These are phyloP conservation scores for Rhamphomyia laevipes DNA, from an alignment of 2,888 invertebrate species.

Conservation along the genomic window DNA sequence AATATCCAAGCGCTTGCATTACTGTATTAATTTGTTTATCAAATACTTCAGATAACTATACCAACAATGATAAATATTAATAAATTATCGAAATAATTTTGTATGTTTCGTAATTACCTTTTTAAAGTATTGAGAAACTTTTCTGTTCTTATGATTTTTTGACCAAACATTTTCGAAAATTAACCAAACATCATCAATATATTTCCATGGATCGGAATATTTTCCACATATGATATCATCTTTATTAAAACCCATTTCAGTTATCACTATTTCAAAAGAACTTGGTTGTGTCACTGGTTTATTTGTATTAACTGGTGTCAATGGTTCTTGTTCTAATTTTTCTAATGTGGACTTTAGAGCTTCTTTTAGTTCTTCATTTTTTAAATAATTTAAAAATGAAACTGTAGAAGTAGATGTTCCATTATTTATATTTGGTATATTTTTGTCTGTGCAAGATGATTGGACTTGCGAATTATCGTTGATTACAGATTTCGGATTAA, in stretches of 20 bases:
- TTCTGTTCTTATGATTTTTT: conserved; percentile 95
- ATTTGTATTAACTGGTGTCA: conserved; percentile 96
- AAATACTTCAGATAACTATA: conserved; percentile 94
- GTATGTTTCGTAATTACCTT: conserved; percentile 55
- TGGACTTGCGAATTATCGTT: no score
- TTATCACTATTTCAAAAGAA: conserved; percentile 92
- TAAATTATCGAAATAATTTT: neutral
- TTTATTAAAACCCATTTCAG: conserved; percentile 89
- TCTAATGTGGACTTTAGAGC: conserved; percentile 91
- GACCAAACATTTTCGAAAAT: conserved; percentile 99
- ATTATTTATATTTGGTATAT: no score
- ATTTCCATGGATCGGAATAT: conserved; percentile 97
- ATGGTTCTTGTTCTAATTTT: conserved; percentile 87
- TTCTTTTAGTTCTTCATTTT: conserved; percentile 81
- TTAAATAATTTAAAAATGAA: no score
- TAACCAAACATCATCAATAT: conserved; percentile 98
- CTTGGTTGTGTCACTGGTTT: conserved; percentile 85
- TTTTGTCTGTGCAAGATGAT: no score
- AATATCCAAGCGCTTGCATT: conserved; percentile 96
- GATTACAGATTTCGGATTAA: no score
- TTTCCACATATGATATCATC: conserved; percentile 85
- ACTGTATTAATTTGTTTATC: conserved; percentile 96
- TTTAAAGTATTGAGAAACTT: conserved; percentile 95
- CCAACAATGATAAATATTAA: conserved; percentile 6
- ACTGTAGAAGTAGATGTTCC: no score